These are phyloP conservation scores for Carlito syrichta DNA, from an alignment of 2,113 vertebrate species.

Conservation along the genomic window DNA sequence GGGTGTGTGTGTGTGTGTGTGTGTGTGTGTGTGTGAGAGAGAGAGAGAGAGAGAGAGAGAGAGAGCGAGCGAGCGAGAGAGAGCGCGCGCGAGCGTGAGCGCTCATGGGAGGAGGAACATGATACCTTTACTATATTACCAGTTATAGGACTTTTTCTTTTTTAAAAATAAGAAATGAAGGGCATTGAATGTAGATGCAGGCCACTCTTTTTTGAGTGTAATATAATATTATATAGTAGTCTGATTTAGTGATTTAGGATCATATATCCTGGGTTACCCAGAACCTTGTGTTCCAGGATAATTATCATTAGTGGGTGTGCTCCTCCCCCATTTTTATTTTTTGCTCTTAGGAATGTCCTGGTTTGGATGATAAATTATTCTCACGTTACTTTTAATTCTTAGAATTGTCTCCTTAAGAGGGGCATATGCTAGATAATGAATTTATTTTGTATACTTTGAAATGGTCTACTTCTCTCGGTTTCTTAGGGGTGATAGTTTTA, in stretches of 20 bases:
- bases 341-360: neutral
- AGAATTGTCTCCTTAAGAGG: constrained; percentile 33
- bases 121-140: neutral
- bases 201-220: neutral
- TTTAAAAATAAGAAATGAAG: too few relatives aligned
- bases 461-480: constrained; percentile 9
- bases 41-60: neutral
- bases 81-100: too few relatives aligned
- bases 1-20: neutral
- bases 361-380: constrained; percentile 7
- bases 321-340: neutral
- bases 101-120: too few relatives aligned
- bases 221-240: neutral
- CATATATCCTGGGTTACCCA: neutral
- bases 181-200: neutral
- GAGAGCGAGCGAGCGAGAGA: neutral
- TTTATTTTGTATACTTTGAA: constrained; percentile 41
- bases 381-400: constrained; percentile 36
- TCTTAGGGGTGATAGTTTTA: constrained; percentile 10
- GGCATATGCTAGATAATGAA: neutral
- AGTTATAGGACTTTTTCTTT: neutral
- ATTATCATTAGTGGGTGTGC: neutral
- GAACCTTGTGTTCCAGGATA: neutral
- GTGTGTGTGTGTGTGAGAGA: neutral
- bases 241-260: constrained; percentile 25